A percentile compares a stretch with the other conserved stretches of the same genome.
These are phyloP conservation scores for Luperina nickerlii DNA, from an alignment of 2,888 invertebrate species.

Conservation along the genomic window DNA sequence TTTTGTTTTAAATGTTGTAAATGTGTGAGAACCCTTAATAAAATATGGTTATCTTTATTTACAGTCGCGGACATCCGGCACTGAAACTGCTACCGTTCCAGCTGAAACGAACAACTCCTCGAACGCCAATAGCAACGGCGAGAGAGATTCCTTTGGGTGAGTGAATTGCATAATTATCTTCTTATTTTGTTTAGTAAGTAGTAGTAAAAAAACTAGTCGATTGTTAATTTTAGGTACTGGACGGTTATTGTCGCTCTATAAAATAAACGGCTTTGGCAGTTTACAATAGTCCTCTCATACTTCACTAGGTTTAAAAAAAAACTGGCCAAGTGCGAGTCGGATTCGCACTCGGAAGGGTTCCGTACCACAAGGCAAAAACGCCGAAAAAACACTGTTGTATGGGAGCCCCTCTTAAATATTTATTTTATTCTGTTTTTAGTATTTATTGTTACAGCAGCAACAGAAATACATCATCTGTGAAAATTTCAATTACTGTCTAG, in stretches of 20 bases:
- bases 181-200: background rate
- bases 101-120: conserved; percentile 79
- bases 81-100: conserved; percentile 78
- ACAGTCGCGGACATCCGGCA: conserved; percentile 86
- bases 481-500: no score
- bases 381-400: no score
- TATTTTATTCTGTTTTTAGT: no score
- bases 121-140: conserved; percentile 77
- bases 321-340: no score
- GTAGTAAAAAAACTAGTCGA: no score
- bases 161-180: conserved; percentile 49
- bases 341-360: no score
- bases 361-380: no score
- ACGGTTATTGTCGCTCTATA: no score
- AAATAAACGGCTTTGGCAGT: background rate
- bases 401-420: no score
- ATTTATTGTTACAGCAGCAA: no score
- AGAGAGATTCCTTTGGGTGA: conserved; percentile 87
- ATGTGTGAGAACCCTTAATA: background rate
- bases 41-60: conserved; percentile 30
- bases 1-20: background rate
- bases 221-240: background rate
- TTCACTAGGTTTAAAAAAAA: background rate
- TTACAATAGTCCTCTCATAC: background rate
- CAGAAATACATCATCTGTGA: no score